Evolutionary conservation across 92 coral and sea anemone species (phyloP).

Genomic region (Porites lobata): DNA sequence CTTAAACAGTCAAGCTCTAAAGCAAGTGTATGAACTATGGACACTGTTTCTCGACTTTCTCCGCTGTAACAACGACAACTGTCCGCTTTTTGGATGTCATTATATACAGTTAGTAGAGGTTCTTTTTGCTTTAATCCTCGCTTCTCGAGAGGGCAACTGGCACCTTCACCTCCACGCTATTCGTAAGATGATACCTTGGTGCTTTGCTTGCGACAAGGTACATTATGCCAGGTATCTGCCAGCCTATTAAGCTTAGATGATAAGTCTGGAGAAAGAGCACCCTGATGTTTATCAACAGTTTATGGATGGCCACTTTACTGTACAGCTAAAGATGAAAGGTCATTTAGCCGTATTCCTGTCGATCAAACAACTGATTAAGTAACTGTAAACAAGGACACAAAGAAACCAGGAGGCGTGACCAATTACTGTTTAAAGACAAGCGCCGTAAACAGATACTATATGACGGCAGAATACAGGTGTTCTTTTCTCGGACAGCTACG

Average conservation of each 20-base stretch:
- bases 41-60: conserved; percentile 27
- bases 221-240: conserved; percentile 52
- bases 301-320: conserved; percentile 15
- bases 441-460: too few species aligned
- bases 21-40: conserved; percentile 23
- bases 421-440: too few species aligned
- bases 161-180: conserved; percentile 60
- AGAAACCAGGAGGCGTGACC: too few species aligned
- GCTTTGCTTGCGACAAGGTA: conserved; percentile 67
- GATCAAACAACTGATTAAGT: conserved; percentile 32
- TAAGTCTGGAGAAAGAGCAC: conserved; percentile 40
- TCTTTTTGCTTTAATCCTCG: conserved; percentile 42
- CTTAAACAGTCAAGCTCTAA: conserved; percentile 10
- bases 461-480: too few species aligned
- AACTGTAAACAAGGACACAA: too few species aligned
- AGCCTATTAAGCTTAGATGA: conserved; percentile 64
- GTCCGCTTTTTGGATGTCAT: conserved; percentile 68
- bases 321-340: conserved; percentile 3
- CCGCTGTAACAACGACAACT: conserved; percentile 44
- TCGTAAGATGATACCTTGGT: conserved; percentile 64
- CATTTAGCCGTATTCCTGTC: conserved; percentile 24
- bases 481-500: neutral
- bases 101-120: conserved; percentile 52
- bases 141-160: conserved; percentile 67
- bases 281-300: conserved; percentile 44